Base-by-base conservation (phyloP, 2,888 invertebrate genomes). In the Clusia tigrina region DNA sequence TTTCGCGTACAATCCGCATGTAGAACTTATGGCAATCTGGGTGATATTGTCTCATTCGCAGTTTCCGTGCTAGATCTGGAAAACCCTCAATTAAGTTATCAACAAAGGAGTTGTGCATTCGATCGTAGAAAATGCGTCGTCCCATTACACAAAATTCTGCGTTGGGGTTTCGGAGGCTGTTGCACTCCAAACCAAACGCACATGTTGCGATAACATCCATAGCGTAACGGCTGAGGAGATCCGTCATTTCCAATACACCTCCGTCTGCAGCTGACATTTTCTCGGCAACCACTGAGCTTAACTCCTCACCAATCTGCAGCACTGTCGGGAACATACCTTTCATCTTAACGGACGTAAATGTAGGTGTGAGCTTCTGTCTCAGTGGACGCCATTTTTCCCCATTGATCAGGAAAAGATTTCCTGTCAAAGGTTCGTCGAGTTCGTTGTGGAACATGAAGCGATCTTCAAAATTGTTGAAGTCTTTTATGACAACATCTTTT, bases 131-230 rank as follows among this genome's bases (percentile, higher is more conserved):
- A 1, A 76, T 64, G 9, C 68, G 71, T 0, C 62, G 65, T 0
- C 78, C 78, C 67, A 74, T 75, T 12, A 51, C 57, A 1, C 78
- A 75, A 67, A 85, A 85, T 26, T 80, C 77, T 0, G 83, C 78
- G 42, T 83, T 65, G 0, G 83, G 80, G 72, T 85, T 72, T 15
- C 77, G 69, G 12, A 85, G 76, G 52, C 83, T 83, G 65, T 85
- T 84, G 64, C 84, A 83, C 15, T 85, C 83, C 5, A 86, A 74
- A 0, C 86, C 86, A 69, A 86, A 86, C 9, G 85, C 85, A 69
- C 85, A 84, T 0, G 78, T 80, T 1, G 85, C 85, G 52, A 87
- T 86, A 0, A 86, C 85, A 69, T 87, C 86, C 6, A 85, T 85
- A 1, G 86, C 85, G 66, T 81, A 86, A 2, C 84, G 79, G 0